Evolutionary conservation across 2,888 invertebrate genomes (phyloP).

Genomic region (Steinernema carpocapsae): DNA sequence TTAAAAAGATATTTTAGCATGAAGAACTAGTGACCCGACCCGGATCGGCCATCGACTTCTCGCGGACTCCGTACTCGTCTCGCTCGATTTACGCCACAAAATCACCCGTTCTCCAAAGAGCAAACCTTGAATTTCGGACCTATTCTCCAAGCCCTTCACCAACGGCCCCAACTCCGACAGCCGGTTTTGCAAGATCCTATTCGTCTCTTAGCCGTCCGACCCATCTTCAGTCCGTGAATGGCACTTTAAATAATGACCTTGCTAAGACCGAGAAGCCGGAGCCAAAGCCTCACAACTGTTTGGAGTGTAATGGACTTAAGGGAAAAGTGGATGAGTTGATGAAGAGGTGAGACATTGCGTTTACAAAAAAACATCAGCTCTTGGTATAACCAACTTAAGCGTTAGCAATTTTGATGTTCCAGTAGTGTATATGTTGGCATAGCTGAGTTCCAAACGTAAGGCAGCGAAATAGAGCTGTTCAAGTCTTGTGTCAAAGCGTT

Average conservation of each 20-base stretch:
- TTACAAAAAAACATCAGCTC: too few species aligned
- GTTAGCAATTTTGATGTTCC: too few species aligned
- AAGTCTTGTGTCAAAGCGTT: too few species aligned
- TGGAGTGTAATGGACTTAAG: conserved; percentile 24
- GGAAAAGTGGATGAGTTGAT: conserved; percentile 21
- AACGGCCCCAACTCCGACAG: background rate
- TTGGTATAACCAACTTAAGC: too few species aligned
- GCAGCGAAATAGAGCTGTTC: too few species aligned
- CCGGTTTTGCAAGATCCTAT: background rate
- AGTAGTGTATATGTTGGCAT: too few species aligned
- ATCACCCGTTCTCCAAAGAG: conserved; percentile 13
- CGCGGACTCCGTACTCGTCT: conserved; percentile 15
- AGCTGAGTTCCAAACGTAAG: too few species aligned
- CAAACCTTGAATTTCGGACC: conserved; percentile 21
- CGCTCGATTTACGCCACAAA: conserved; percentile 25
- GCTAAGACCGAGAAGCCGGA: background rate
- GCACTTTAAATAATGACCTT: background rate
- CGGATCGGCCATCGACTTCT: conserved; percentile 28
- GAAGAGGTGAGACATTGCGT: too few species aligned
- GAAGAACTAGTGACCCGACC: background rate
- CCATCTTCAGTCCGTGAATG: background rate
- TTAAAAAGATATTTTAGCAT: background rate
- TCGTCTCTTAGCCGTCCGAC: conserved; percentile 1
- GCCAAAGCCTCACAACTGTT: background rate
- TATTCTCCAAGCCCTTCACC: conserved; percentile 1